These are phyloP conservation scores for Rhabdomys pumilio DNA, from an alignment of 2,797 vertebrate genomes.

Conservation along the genomic window DNA sequence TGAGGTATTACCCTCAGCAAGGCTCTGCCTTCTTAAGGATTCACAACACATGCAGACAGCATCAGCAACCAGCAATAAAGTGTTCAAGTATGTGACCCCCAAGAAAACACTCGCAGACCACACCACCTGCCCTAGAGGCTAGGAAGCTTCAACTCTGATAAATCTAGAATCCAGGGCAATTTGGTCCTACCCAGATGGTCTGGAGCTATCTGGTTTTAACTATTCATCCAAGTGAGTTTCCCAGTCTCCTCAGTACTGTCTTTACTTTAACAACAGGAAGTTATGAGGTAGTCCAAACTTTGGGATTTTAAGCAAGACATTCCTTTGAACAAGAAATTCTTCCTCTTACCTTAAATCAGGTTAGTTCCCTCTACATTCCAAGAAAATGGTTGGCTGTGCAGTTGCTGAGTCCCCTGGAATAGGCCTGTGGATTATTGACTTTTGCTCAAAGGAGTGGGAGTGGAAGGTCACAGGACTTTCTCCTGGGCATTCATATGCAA, in stretches of 20 bases:
- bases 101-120: too few species aligned
- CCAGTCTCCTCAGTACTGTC: not conserved
- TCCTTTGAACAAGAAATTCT: not conserved
- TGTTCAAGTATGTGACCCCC: not conserved
- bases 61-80: not conserved
- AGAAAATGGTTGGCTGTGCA: not conserved
- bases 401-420: not conserved
- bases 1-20: not conserved
- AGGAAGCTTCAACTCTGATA: not conserved
- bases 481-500: not conserved
- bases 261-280: not conserved
- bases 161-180: constrained; percentile 11
- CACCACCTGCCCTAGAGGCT: not conserved
- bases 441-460: not conserved
- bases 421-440: not conserved
- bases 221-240: not conserved
- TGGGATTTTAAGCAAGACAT: not conserved
- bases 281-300: not conserved
- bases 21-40: not conserved
- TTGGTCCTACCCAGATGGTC: not conserved
- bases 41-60: not conserved
- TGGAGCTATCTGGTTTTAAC: not conserved
- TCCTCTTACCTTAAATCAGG: not conserved
- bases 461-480: not conserved
- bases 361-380: not conserved